These are phyloP conservation scores for Scomber japonicus DNA, from an alignment of 2,113 vertebrate species.

Conservation along the genomic window DNA sequence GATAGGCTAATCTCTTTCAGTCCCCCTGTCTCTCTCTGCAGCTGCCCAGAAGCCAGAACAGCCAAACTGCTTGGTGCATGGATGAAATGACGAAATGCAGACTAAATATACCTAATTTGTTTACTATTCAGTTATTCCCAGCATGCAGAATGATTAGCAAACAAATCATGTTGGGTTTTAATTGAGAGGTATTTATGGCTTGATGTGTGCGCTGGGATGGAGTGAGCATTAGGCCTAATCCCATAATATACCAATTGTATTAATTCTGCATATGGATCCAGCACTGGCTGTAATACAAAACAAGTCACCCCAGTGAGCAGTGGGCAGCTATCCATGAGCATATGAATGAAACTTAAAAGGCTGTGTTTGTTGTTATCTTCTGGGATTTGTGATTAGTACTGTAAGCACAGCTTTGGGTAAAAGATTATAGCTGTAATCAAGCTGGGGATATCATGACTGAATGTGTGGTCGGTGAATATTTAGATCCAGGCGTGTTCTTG, in stretches of 20 bases:
- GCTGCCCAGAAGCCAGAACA: conserved; percentile 43
- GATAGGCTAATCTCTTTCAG: conserved; percentile 24
- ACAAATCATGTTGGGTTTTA: conserved; percentile 52
- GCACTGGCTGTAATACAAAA: conserved; percentile 43
- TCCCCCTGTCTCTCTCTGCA: conserved; percentile 21
- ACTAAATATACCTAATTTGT: conserved; percentile 53
- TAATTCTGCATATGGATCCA: conserved; percentile 43
- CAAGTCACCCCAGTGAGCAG: conserved; percentile 38
- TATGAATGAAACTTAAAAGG: conserved; percentile 48
- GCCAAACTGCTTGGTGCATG: conserved; percentile 17
- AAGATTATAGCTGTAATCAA: conserved; percentile 38
- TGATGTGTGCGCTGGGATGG: conserved; percentile 32
- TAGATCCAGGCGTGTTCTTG: background rate
- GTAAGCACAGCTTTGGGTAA: conserved; percentile 41
- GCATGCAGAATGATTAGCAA: conserved; percentile 58
- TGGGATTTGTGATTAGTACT: conserved; percentile 47
- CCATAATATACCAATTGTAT: conserved; percentile 56
- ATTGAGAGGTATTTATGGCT: conserved; percentile 49
- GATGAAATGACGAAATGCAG: conserved; percentile 46
- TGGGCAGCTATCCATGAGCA: conserved; percentile 52
- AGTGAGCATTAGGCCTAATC: conserved; percentile 49
- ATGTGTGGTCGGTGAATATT: conserved; percentile 33
- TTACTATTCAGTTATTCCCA: conserved; percentile 44
- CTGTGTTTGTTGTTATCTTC: conserved; percentile 50
- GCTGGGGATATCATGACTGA: conserved; percentile 28